Percentiles rank a stretch among this genome's conserved stretches.
These are phyloP conservation scores for Aegypius monachus DNA, from an alignment of 2,113 vertebrate species.

Conservation along the genomic window DNA sequence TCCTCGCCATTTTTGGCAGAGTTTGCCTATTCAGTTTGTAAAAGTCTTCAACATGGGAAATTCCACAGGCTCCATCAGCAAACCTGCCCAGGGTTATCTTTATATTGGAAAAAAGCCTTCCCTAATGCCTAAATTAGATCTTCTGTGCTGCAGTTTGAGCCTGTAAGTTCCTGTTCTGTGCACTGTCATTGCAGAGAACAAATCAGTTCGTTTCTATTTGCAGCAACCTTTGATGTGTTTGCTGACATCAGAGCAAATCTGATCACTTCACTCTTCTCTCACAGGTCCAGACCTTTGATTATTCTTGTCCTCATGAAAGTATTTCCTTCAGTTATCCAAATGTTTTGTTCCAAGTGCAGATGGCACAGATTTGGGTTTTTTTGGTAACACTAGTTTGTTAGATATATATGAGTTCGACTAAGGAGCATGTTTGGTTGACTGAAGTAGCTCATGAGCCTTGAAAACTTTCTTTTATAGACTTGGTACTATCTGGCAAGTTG, in stretches of 20 bases:
- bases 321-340: neutral
- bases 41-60: neutral
- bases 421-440: neutral
- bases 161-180: neutral
- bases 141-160: neutral
- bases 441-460: neutral
- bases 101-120: neutral
- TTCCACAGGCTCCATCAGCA: neutral
- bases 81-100: neutral
- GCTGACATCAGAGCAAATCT: constrained; percentile 1
- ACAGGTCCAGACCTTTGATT: neutral
- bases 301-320: neutral
- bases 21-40: neutral
- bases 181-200: neutral
- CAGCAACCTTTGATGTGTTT: neutral
- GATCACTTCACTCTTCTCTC: neutral
- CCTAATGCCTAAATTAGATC: neutral
- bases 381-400: neutral
- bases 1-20: neutral
- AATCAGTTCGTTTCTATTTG: neutral
- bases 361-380: neutral
- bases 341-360: neutral
- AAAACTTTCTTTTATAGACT: neutral
- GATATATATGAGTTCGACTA: neutral
- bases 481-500: neutral